phyloP scores from a whole-genome alignment of 1,140 invertebrate genomes.

The Achatina immaculata region DNA sequence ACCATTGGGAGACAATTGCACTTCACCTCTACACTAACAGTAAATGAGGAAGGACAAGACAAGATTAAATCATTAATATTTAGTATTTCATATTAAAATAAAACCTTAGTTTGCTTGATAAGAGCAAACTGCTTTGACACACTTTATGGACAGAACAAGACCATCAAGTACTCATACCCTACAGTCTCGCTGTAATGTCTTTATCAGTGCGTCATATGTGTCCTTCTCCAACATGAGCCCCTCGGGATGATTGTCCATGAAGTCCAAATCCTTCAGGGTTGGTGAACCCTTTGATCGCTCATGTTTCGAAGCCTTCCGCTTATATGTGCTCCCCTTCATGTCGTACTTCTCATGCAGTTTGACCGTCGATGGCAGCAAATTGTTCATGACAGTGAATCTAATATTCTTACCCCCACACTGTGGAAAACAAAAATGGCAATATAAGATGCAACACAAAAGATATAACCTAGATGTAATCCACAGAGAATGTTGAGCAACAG shows the following conservation, averaged over 20 bases:
- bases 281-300: conserved; percentile 91
- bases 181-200: conserved; percentile 96
- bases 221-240: conserved; percentile 95
- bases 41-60: too few relatives aligned
- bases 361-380: conserved; percentile 95
- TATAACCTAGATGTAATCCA: too few relatives aligned
- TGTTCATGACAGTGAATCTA: conserved; percentile 98
- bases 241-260: conserved; percentile 90
- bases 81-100: too few relatives aligned
- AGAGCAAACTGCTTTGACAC: too few relatives aligned
- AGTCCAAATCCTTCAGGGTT: conserved; percentile 97
- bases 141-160: too few relatives aligned
- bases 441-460: neutral
- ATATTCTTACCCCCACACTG: conserved; percentile 99
- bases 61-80: too few relatives aligned
- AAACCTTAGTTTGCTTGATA: too few relatives aligned
- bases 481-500: too few relatives aligned
- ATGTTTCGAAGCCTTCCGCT: conserved; percentile 89
- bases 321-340: conserved; percentile 94
- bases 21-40: too few relatives aligned
- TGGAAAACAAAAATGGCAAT: conserved; percentile 14
- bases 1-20: too few relatives aligned
- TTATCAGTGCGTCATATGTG: conserved; percentile 91
- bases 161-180: too few relatives aligned
- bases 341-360: conserved; percentile 99